Evolutionary conservation across 2,888 invertebrate genomes (phyloP).

Genomic region (Tenthredo livida): DNA sequence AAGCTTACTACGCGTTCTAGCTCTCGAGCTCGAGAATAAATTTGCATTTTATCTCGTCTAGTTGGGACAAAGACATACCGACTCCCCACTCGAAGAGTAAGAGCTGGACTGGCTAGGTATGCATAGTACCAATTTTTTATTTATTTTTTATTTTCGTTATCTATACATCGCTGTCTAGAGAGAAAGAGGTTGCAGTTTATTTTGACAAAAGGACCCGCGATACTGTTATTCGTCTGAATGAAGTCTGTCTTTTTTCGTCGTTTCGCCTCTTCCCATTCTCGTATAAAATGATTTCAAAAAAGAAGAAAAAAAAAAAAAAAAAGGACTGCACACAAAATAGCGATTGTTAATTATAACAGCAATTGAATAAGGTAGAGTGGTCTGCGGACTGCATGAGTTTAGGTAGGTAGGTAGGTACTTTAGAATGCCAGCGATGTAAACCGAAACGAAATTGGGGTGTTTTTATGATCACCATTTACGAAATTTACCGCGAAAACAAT

Average conservation of each 20-base stretch:
- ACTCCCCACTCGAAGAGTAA: neutral
- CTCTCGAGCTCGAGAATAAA: neutral
- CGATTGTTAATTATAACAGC: neutral
- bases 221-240: neutral
- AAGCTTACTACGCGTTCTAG: too few relatives aligned
- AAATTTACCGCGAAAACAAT: constrained; percentile 33
- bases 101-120: neutral
- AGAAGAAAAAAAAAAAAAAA: neutral
- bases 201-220: neutral
- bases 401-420: neutral
- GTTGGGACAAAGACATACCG: neutral
- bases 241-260: neutral
- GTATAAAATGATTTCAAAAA: neutral
- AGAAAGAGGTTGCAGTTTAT: neutral
- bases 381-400: neutral
- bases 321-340: neutral
- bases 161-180: neutral
- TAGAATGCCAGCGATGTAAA: neutral
- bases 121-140: neutral
- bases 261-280: neutral
- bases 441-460: constrained; percentile 1
- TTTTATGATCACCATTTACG: neutral
- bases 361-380: neutral
- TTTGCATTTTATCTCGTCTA: neutral
- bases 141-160: neutral